Evolutionary conservation across 2,888 invertebrate genomes (phyloP).

Genomic region (Oxyteleia sp.): DNA sequence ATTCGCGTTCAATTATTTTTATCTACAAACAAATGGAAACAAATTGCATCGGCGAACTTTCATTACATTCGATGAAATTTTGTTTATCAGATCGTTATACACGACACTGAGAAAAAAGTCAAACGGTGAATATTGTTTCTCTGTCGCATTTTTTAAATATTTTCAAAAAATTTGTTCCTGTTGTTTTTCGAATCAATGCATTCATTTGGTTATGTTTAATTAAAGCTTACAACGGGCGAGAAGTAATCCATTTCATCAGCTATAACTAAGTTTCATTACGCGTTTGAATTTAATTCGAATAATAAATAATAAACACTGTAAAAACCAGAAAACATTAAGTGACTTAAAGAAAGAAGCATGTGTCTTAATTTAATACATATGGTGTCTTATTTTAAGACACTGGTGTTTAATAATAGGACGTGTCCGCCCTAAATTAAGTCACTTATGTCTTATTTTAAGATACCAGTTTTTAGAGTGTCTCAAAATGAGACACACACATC

Average conservation of each 20-base stretch:
- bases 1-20: constrained; percentile 17
- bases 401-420: no score
- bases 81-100: constrained; percentile 19
- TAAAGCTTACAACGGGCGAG: constrained; percentile 21
- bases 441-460: no score
- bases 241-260: constrained; percentile 3
- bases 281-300: constrained; percentile 11
- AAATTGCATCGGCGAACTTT: constrained; percentile 37
- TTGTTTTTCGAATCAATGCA: neutral
- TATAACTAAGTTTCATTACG: constrained; percentile 18
- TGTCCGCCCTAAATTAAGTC: no score
- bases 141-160: neutral
- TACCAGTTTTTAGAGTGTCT: no score
- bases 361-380: no score
- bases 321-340: no score
- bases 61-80: constrained; percentile 42
- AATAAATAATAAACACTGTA: constrained; percentile 19
- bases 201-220: constrained; percentile 10
- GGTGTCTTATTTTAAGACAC: no score
- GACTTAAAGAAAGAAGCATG: no score
- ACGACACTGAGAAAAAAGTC: constrained; percentile 57
- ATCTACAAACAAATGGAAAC: constrained; percentile 14
- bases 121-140: constrained; percentile 4
- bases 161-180: neutral
- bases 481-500: no score